Evolutionary conservation across 1,140 invertebrate species (phyloP).

Genomic region (Drosophila sechellia): DNA sequence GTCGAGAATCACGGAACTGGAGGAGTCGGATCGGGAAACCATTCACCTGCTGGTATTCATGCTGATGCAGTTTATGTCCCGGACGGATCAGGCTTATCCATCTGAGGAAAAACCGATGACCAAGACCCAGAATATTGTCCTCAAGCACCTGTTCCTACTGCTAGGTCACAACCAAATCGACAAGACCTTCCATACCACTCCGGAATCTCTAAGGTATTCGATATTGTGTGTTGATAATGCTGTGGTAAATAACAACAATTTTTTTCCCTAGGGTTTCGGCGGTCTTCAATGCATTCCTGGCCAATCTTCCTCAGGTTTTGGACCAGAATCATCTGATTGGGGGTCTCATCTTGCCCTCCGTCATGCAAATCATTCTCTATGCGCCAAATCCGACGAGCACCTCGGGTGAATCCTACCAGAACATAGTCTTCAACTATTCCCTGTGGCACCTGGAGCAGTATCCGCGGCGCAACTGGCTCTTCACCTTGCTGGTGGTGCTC

Average conservation of each 20-base stretch:
- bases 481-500: constrained; percentile 95
- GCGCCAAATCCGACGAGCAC: constrained; percentile 89
- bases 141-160: constrained; percentile 96
- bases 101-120: constrained; percentile 92
- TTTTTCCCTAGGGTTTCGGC: constrained; percentile 87
- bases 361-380: constrained; percentile 94
- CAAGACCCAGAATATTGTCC: constrained; percentile 93
- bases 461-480: constrained; percentile 95
- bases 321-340: constrained; percentile 98
- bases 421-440: constrained; percentile 88
- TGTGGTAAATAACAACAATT: neutral
- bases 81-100: constrained; percentile 90
- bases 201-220: constrained; percentile 91
- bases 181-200: constrained; percentile 95
- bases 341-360: constrained; percentile 92
- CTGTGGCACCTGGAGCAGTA: constrained; percentile 95
- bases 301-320: constrained; percentile 95
- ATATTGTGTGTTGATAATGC: neutral
- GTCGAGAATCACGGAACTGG: constrained; percentile 94
- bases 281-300: constrained; percentile 97
- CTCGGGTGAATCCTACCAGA: constrained; percentile 77
- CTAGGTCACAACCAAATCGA: constrained; percentile 97
- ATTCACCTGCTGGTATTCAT: constrained; percentile 98
- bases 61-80: constrained; percentile 96
- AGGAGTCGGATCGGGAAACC: constrained; percentile 97